Base-by-base conservation (phyloP, 2,797 vertebrate genomes). In the Silurus lanzhouensis region DNA sequence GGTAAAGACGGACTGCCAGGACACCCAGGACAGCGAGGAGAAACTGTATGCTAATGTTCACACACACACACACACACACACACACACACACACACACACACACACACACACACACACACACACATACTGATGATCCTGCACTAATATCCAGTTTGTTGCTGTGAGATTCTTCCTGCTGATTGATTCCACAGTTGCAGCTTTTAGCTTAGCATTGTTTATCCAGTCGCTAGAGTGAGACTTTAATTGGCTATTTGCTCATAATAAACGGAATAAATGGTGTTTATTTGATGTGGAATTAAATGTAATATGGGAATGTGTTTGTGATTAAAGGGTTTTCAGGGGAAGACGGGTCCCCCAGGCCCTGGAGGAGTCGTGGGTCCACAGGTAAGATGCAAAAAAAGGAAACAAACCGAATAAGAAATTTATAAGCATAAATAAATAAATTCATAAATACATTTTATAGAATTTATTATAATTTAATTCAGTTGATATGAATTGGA, bases 321-420 rank as follows among this genome's bases (percentile, higher is more conserved):
- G 52, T 68, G 6, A 31, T 77, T 86, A 77, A 91, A 99, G 98
- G 98, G 98, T 86, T 99, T 99, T 93, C 98, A 99, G 97, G 98
- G 98, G 84, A 99, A 99, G 92, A 99, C 98, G 0, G 98, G 98
- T 87, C 98, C 98, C 75, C 98, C 98, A 17, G 98, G 98, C 48
- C 98, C 98, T 83, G 98, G 97, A 63, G 98, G 98, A 7, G 98
- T 99, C 63, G 97, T 99, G 86, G 98, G 98, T 88, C 98, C 98
- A 81, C 98, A 99, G 96, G 98, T 99, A 95, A 0, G 4, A 38
- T 38, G 38, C 38, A 38, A 38, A 38, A 38, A 5, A 38, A 38
- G 38, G 38, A 38, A 38, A 38, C 38, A 38, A 38, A 38, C 38
- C 4, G 38, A 38, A 38, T 4, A 38, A 38, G 38, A 38, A 38